phyloP scores from a whole-genome alignment of 2,797 vertebrate genomes.

The Scolopax bukidnonensis region DNA sequence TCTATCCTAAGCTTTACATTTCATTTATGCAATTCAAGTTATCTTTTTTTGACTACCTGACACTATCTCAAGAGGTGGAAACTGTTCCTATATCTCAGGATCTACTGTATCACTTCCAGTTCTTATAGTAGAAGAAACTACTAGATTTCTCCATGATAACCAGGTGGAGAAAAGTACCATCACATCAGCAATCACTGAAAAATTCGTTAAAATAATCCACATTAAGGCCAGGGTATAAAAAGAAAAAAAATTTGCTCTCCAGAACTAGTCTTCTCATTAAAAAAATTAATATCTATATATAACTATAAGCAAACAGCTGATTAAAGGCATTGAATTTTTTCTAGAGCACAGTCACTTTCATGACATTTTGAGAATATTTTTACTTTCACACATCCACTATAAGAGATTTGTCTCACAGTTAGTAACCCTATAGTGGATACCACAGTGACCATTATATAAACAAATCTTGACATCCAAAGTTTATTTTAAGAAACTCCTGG shows the following conservation, averaged over 20 bases:
- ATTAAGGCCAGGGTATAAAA: not conserved
- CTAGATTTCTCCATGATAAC: not conserved
- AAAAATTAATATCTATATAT: not conserved
- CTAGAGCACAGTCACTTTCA: not conserved
- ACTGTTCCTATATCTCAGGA: not conserved
- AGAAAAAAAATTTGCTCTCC: not conserved
- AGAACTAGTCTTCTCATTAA: not conserved
- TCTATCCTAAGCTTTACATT: not conserved
- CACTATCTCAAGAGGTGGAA: not conserved
- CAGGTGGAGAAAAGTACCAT: not conserved
- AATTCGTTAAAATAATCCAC: not conserved
- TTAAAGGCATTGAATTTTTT: not conserved
- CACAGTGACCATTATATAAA: not conserved
- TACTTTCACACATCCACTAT: not conserved
- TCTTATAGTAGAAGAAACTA: not conserved
- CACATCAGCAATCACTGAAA: not conserved
- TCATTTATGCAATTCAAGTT: not conserved
- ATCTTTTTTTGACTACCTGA: not conserved
- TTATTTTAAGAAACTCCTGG: not conserved
- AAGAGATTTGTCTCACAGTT: not conserved
- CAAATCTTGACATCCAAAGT: not conserved
- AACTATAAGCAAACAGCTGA: not conserved
- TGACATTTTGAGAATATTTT: not conserved
- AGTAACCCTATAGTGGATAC: not conserved
- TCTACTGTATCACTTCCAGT: not conserved